These are phyloP conservation scores for Drosophila mayaguana DNA, from an alignment of 2,888 invertebrate species.

Conservation along the genomic window DNA sequence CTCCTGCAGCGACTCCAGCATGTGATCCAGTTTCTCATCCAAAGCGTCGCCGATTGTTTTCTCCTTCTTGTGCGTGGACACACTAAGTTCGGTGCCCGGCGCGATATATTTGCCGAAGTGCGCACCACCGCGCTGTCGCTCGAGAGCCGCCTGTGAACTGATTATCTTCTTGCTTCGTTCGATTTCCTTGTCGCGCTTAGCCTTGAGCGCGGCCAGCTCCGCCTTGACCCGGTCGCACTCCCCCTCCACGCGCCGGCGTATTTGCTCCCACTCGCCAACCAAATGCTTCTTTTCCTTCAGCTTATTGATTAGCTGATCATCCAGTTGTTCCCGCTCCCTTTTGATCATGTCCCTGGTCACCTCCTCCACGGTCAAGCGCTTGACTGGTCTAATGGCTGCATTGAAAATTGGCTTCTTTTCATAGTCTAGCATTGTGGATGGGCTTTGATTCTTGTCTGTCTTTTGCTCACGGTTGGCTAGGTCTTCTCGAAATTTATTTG, in stretches of 20 bases:
- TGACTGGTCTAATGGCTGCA: not conserved
- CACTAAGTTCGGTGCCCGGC: rapidly evolving
- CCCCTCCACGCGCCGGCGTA: conserved; percentile 24
- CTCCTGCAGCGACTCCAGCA: conserved; percentile 34
- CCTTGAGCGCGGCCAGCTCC: conserved; percentile 17
- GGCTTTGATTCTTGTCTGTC: not conserved
- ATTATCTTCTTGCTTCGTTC: not conserved
- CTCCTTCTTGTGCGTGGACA: not conserved
- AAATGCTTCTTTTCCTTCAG: conserved; percentile 20
- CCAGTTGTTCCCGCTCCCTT: not conserved
- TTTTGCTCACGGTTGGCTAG: not conserved
- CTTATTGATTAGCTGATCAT: conserved; percentile 5
- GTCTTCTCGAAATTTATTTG: not conserved
- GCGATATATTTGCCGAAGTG: not conserved
- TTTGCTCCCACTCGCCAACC: conserved; percentile 34
- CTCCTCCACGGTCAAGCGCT: not conserved
- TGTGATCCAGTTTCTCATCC: conserved; percentile 19
- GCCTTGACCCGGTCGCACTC: conserved; percentile 27
- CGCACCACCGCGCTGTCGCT: conserved; percentile 36
- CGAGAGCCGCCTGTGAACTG: rapidly evolving
- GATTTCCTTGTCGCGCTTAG: not conserved
- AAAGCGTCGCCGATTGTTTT: conserved; percentile 20
- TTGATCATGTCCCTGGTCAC: conserved; percentile 3
- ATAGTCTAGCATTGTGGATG: not conserved
- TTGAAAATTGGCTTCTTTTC: not conserved